phyloP scores from a whole-genome alignment of 1,140 invertebrate genomes.

The Apis laboriosa region DNA sequence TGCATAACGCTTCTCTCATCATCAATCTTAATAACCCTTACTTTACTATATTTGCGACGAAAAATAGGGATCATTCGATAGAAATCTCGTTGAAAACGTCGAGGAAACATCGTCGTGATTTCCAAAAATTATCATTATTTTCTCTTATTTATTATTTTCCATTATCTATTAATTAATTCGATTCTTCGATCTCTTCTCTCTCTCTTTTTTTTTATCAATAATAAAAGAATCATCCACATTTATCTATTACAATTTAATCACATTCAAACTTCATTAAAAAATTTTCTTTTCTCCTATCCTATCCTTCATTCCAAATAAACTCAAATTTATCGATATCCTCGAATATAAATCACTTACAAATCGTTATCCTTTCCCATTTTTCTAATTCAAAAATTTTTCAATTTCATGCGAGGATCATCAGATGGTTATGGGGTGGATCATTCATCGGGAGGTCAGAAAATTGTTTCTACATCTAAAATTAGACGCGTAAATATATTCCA shows the following conservation, averaged over 20 bases:
- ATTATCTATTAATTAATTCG: neutral
- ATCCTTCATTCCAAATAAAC: too few relatives aligned
- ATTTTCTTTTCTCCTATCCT: too few relatives aligned
- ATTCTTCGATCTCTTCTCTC: too few relatives aligned
- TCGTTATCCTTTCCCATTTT: too few relatives aligned
- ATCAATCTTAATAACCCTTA: conserved; percentile 41
- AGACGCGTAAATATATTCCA: conserved; percentile 39
- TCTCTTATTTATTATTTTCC: too few relatives aligned
- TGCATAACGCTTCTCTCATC: conserved; percentile 36
- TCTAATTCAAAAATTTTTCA: neutral
- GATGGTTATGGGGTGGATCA: neutral
- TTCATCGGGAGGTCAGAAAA: conserved; percentile 25
- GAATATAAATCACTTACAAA: too few relatives aligned
- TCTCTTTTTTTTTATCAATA: too few relatives aligned
- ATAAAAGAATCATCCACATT: too few relatives aligned
- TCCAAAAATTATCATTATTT: neutral
- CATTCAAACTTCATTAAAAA: too few relatives aligned
- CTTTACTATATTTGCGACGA: neutral
- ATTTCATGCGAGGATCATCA: neutral
- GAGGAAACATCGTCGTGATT: neutral
- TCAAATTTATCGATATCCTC: too few relatives aligned
- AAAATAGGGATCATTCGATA: conserved; percentile 9
- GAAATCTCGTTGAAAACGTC: neutral
- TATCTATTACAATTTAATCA: too few relatives aligned
- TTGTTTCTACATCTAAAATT: conserved; percentile 50